Base-by-base conservation (phyloP, 2,797 vertebrate species). In the Streptopelia turtur region DNA sequence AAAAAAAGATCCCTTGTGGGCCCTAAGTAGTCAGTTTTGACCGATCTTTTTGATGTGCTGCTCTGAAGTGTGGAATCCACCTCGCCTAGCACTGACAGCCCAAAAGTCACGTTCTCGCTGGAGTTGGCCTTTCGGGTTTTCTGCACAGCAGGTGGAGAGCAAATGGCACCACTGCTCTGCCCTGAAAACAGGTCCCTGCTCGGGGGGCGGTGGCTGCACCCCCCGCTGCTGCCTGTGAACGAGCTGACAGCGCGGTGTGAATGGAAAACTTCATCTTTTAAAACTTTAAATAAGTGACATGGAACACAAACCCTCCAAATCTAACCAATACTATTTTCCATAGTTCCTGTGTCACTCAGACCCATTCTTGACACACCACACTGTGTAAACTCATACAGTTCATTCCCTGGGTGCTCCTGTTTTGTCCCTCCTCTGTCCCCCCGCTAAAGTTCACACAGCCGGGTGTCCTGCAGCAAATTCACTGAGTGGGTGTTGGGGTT, bases 201-300 rank as follows among this genome's bases (percentile, higher is more conserved):
- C 1, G 9, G 52, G 21, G 30, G 18, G 6, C 30, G 13, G 39
- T 2, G 25, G 10, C 3, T 9, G 52, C 43, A 20, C 33, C 39
- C 23, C 23, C 33, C 30, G 0, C 43, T 41, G 70, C 70, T 5
- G 0, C 4, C 33, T 6, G 18, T 3, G 4, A 9, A 2, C 8
- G 55, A 52, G 35, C 4, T 0, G 11, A 37, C 28, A 74, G 1
- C 0, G 1, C 1, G 11, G 13, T 1, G 6, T 0, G 15, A 65
- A 31, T 10, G 16, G 52, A 65, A 53, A 72, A 39, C 23, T 2
- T 10, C 1, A 28, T 11, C 20, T 31, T 66, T 31, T 14, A 56
- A 23, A 91, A 33, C 6, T 9, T 16, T 4, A 4, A 3, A 0
- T 12, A 69, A 10, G 25, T 1, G 6, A 68, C 27, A 9, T 4